These are phyloP conservation scores for Apocrypta bakeri DNA, from an alignment of 1,140 invertebrate genomes.

Conservation along the genomic window DNA sequence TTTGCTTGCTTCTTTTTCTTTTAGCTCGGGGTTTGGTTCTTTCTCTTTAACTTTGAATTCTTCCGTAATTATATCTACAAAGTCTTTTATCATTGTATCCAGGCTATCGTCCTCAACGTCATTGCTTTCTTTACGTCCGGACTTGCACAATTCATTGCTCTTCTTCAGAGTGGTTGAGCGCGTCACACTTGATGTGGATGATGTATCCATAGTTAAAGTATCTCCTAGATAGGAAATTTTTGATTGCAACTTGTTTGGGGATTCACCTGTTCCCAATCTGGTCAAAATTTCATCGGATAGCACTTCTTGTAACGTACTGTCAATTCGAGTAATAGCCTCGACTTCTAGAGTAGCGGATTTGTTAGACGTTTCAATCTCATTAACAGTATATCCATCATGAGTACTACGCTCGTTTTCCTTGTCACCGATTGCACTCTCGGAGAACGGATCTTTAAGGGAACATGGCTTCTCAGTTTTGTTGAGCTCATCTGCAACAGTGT, in stretches of 20 bases:
- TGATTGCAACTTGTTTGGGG: not conserved
- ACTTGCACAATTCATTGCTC: not conserved
- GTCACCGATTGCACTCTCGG: not conserved
- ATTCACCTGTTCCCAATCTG: not conserved
- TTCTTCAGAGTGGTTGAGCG: not conserved
- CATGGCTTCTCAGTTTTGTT: not conserved
- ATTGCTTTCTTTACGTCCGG: not conserved
- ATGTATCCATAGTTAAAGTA: not conserved
- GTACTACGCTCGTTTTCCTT: slow-evolving; percentile 9
- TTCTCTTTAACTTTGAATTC: slow-evolving; percentile 21
- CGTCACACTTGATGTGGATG: not conserved
- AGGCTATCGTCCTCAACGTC: slow-evolving; percentile 14
- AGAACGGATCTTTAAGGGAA: not conserved
- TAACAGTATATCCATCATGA: slow-evolving; percentile 15
- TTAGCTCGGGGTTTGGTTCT: not conserved
- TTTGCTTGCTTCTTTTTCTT: slow-evolving; percentile 1
- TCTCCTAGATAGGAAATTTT: not conserved
- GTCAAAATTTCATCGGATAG: not conserved
- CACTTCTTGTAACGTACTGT: slow-evolving; percentile 12
- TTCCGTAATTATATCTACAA: slow-evolving; percentile 33
- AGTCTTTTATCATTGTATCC: slow-evolving; percentile 19
- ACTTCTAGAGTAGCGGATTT: not conserved
- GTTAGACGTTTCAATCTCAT: slow-evolving; percentile 8
- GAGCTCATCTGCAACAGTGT: slow-evolving; percentile 55
- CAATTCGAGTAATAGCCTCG: not conserved